Base-by-base conservation (phyloP, 1,140 invertebrate genomes). In the Eulimnadia texana region DNA sequence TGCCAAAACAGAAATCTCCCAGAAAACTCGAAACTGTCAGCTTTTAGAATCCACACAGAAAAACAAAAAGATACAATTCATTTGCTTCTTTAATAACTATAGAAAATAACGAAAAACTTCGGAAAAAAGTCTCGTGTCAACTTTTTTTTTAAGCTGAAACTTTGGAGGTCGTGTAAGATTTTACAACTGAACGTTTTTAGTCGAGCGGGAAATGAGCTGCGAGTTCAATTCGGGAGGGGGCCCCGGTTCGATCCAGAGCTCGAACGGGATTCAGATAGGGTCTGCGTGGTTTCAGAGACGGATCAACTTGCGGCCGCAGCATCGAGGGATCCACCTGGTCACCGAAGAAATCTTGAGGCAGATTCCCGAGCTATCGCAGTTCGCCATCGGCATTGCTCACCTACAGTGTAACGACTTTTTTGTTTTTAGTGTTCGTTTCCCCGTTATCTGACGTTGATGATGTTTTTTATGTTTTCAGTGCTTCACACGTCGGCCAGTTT, bases 211-310 rank as follows among this genome's bases (percentile, higher is more conserved):
- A 13, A 53, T 64, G 55, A 61, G 52, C 9, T 49, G 47, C 57
- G 60, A 52, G 54, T 51, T 64, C 49, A 55, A 63, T 50, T 25
- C 29, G 27, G 55, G 62, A 25, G 55, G 62, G 50, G 58, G 64
- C 25, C 62, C 56, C 62, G 58, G 63, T 51, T 67, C 86, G 79
- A 89, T 86, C 72, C 86, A 85, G 71, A 82, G 81, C 69, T 66
- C 54, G 49, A 80, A 84, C 77, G 86, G 87, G 73, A 86, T 93
- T 74, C 89, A 92, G 79, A 88, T 89, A 55, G 86, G 88, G 73
- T 89, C 88, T 72, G 89, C 90, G 74, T 96, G 92, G 92, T 92
- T 93, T 81, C 92, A 96, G 78, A 85, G 87, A 74, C 93, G 93
- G 80, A 85, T 96, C 71, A 93, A 93, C 77, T 80, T 96, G 70